Evolutionary conservation across 1,140 invertebrate genomes (phyloP), one percentile per base, ranked within the genome.

Genomic region (Zaprionus tsacasi): DNA sequence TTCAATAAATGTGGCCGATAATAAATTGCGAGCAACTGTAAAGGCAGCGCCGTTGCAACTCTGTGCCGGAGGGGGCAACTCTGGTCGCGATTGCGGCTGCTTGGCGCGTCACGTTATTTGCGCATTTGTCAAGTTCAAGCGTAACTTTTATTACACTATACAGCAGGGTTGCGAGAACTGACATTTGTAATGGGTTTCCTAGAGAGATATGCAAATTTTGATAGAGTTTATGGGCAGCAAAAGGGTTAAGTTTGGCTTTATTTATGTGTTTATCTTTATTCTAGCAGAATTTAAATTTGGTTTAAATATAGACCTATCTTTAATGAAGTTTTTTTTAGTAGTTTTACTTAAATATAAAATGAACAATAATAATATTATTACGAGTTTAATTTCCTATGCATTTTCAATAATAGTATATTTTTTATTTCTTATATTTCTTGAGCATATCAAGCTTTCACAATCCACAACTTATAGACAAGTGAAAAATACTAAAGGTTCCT

Each of bases 81-180:
- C 17, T 36, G 64, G 48, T 50, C 63, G 56, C 63, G 61, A 76
- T 54, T 35, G 25, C 36, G 6, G 78, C 76, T 33, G 27, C 59
- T 88, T 79, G 4, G 1, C 69, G 66, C 78, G 78, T 89, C 86
- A 89, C 85, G 85, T 85, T 90, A 89, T 89, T 89, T 89, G 56
- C 72, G 81, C 85, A 89, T 89, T 89, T 89, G 85, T 89, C 85
- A 89, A 89, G 85, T 89, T 89, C 85, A 90, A 89, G 85, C 85
- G 81, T 90, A 81, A 76, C 81, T 74, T 58, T 76, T 57, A 21
- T 70, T 61, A 76, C 78, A 88, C 85, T 69, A 64, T 35, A 36
- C 77, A 74, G 67, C 83, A 25, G 56, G 30, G 15, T 45, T 52
- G n/a, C 15, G 10, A 7, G 7, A 15, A 45, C 15, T 13, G 21